phyloP scores from a whole-genome alignment of 2,113 vertebrate genomes.

The Danionella cerebrum region DNA sequence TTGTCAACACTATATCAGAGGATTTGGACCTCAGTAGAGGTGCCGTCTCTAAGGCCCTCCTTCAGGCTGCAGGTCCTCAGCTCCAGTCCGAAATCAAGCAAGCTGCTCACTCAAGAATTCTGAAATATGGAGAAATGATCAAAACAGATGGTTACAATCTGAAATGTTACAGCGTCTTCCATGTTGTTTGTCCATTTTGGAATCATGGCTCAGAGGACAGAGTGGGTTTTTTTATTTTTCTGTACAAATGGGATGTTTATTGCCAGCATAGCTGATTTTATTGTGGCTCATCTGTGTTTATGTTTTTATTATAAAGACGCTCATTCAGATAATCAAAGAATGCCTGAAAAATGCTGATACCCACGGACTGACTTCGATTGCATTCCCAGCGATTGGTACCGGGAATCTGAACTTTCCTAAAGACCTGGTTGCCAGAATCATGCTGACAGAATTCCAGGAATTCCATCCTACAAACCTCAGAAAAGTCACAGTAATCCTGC shows the following conservation, averaged over 20 bases:
- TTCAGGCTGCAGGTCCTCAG: conserved; percentile 58
- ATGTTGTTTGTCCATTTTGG: conserved; percentile 64
- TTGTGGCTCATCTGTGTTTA: neutral
- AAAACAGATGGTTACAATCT: conserved; percentile 63
- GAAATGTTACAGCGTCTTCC: conserved; percentile 61
- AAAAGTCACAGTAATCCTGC: conserved; percentile 69
- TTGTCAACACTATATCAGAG: conserved; percentile 72
- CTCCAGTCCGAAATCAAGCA: conserved; percentile 58
- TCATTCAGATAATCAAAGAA: conserved; percentile 54
- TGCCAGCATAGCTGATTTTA: neutral
- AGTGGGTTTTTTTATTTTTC: conserved; percentile 53
- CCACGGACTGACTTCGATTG: conserved; percentile 56
- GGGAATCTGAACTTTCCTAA: conserved; percentile 78
- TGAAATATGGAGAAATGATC: conserved; percentile 49
- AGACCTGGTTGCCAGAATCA: conserved; percentile 58
- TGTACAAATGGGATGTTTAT: neutral
- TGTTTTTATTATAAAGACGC: conserved; percentile 33
- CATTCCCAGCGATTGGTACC: conserved; percentile 82
- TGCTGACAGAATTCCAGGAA: conserved; percentile 60
- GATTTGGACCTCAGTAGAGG: conserved; percentile 62
- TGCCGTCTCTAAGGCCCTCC: conserved; percentile 68
- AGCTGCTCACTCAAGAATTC: accelerated
- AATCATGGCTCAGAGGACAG: neutral
- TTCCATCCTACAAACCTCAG: conserved; percentile 53
- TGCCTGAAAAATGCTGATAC: conserved; percentile 69